phyloP scores from a whole-genome alignment of 2,113 vertebrate genomes.

The Clarias gariepinus region DNA sequence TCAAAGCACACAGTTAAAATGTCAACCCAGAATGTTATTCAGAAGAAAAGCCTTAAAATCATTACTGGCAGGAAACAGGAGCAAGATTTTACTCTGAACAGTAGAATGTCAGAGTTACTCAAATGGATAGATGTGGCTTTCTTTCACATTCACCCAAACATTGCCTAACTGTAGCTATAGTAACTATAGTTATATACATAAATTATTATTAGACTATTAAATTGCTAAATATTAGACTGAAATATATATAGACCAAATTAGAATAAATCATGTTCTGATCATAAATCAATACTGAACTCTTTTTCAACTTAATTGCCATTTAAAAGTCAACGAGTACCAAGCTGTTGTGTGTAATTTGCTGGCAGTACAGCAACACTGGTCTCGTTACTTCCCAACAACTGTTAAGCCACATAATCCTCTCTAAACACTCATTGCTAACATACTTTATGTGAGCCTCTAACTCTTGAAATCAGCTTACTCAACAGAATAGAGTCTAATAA shows the following conservation, averaged over 20 bases:
- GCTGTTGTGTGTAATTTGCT: background rate
- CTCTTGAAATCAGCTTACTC: constrained; percentile 59
- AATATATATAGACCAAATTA: no score
- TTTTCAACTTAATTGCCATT: background rate
- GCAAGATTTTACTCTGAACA: background rate
- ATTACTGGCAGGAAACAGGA: background rate
- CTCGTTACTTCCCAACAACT: constrained; percentile 16
- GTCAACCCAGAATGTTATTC: background rate
- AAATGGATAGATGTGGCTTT: no score
- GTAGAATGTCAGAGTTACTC: no score
- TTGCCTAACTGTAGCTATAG: no score
- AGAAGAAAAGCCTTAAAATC: no score
- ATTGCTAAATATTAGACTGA: no score
- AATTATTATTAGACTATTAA: no score
- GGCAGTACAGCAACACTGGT: background rate
- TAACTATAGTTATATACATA: no score
- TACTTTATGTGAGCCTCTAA: constrained; percentile 47
- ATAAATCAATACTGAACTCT: background rate
- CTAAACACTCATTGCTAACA: constrained; percentile 53
- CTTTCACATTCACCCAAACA: no score
- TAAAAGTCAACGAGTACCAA: background rate
- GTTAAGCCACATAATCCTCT: constrained; percentile 55
- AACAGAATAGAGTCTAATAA: constrained; percentile 29
- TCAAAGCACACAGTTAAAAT: background rate
- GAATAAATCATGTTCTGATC: background rate